Percentiles rank a stretch among this genome's conserved stretches.
These are phyloP conservation scores for Syrphus vitripennis DNA, from an alignment of 2,888 invertebrate genomes.

Conservation along the genomic window DNA sequence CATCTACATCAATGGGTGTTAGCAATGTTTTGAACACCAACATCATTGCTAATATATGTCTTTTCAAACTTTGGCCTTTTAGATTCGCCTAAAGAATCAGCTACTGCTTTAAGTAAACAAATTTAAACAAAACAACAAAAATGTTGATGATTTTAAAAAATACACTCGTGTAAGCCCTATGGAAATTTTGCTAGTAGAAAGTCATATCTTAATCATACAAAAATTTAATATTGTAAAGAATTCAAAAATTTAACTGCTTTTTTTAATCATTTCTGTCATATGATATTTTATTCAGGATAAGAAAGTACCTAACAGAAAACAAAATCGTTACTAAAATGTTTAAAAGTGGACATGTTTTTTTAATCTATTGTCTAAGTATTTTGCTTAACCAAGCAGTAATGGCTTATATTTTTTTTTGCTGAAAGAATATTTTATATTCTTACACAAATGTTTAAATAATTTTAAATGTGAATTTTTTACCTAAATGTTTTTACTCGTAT, in stretches of 20 bases:
- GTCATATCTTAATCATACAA: not conserved
- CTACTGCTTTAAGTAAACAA: constrained; percentile 59
- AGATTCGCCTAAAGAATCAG: constrained; percentile 59
- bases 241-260: constrained; percentile 14
- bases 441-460: constrained; percentile 28
- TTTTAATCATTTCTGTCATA: constrained; percentile 28
- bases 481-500: constrained; percentile 74
- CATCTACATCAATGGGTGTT: constrained; percentile 78
- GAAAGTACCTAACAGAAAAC: not conserved
- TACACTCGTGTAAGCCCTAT: constrained; percentile 23
- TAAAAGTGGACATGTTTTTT: constrained; percentile 16
- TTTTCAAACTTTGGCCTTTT: constrained; percentile 68
- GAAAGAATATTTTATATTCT: constrained; percentile 14
- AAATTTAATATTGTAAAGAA: not conserved
- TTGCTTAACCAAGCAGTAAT: not conserved
- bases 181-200: not conserved
- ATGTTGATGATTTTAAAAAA: constrained; percentile 65
- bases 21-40: constrained; percentile 78
- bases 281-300: constrained; percentile 24
- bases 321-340: constrained; percentile 35
- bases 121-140: constrained; percentile 54
- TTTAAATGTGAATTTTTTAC: constrained; percentile 52
- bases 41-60: constrained; percentile 74
- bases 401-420: constrained; percentile 45
- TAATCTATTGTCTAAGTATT: not conserved